A percentile compares a stretch with the other conserved stretches of the same genome.
Conservation (phyloP, 2,797 vertebrate species). For the Brachyalestes nurse region DNA sequence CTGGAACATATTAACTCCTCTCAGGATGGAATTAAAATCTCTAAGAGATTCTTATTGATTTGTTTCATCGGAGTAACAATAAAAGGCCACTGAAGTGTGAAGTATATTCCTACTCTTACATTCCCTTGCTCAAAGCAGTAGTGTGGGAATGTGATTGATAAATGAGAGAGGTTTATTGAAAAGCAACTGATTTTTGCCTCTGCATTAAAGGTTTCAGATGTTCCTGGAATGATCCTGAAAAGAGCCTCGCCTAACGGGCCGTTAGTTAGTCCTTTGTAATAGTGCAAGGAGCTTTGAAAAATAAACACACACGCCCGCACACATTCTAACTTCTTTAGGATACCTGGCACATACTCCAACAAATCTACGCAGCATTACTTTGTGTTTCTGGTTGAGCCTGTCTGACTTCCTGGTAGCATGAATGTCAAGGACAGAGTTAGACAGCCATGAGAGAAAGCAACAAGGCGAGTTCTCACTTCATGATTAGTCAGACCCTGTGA, state of each 20-base stretch:
- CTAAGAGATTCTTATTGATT: neutral
- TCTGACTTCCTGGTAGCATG: slow-evolving; percentile 23
- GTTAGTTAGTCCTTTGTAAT: slow-evolving; percentile 20
- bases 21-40: neutral
- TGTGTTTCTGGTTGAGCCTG: slow-evolving; percentile 18
- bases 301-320: neutral
- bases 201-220: neutral
- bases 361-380: slow-evolving; percentile 40
- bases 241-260: neutral
- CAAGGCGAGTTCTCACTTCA: slow-evolving; percentile 48
- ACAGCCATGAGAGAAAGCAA: slow-evolving; percentile 49
- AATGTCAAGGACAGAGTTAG: slow-evolving; percentile 59
- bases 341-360: slow-evolving; percentile 14
- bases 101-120: neutral
- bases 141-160: neutral
- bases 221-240: neutral
- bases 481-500: slow-evolving; percentile 55
- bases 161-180: neutral
- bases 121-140: neutral
- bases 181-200: neutral
- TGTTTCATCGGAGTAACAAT: neutral
- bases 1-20: too few relatives aligned
- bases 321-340: slow-evolving; percentile 1
- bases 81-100: neutral
- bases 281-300: slow-evolving; percentile 20